Conservation (phyloP, 2,888 invertebrate species). For the Catocala sponsa region DNA sequence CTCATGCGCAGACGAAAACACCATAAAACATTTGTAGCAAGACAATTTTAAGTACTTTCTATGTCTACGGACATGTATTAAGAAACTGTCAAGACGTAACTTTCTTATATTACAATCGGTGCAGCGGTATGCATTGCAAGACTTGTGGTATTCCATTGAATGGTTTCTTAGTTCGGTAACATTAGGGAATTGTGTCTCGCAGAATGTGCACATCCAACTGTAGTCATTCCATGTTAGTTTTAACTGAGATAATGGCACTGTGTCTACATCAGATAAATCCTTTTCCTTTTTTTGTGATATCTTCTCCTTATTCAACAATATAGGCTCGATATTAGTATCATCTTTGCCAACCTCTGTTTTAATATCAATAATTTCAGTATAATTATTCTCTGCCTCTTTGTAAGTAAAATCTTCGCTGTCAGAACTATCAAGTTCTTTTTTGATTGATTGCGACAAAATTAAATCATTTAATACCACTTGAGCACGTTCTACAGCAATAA, state of each 20-base stretch:
- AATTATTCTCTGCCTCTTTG: slow-evolving; percentile 23
- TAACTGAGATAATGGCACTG: slow-evolving; percentile 60
- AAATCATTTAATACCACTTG: slow-evolving; percentile 59
- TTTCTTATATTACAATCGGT: slow-evolving; percentile 86
- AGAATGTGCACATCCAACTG: slow-evolving; percentile 71
- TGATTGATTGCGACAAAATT: slow-evolving; percentile 53
- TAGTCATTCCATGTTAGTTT: slow-evolving; percentile 73
- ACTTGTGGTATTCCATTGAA: slow-evolving; percentile 88
- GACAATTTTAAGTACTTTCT: slow-evolving; percentile 86
- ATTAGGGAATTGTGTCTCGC: slow-evolving; percentile 66
- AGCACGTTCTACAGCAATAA: slow-evolving; percentile 64
- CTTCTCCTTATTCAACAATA: neutral
- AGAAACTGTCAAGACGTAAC: slow-evolving; percentile 62
- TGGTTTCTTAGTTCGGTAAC: slow-evolving; percentile 84
- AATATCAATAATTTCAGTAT: slow-evolving; percentile 33
- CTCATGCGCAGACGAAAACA: slow-evolving; percentile 54
- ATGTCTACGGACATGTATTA: slow-evolving; percentile 88
- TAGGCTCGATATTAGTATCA: neutral
- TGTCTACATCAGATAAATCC: slow-evolving; percentile 34
- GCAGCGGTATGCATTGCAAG: slow-evolving; percentile 89
- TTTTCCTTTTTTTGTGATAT: slow-evolving; percentile 4
- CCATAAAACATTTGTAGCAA: slow-evolving; percentile 67
- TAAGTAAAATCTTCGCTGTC: slow-evolving; percentile 40
- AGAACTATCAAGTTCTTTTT: slow-evolving; percentile 50
- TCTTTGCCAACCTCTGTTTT: slow-evolving; percentile 33